Evolutionary conservation across 2,888 invertebrate genomes (phyloP).

Genomic region (Caenorhabditis uteleia): DNA sequence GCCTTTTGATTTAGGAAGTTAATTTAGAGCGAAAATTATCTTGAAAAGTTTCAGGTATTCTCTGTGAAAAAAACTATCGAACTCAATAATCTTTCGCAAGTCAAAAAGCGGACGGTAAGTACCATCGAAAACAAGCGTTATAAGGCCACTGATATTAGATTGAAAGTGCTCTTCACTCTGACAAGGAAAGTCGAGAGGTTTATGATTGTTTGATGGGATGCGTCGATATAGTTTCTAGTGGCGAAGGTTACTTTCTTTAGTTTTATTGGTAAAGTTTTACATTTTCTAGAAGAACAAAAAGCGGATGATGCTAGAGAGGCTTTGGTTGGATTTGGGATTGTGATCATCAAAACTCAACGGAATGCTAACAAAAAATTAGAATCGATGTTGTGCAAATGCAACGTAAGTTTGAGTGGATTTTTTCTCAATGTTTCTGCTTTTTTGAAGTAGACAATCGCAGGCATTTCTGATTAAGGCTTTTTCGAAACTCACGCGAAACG

Average conservation of each 20-base stretch:
- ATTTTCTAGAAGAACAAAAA: constrained; percentile 8
- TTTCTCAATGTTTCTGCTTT: not conserved
- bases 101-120: not conserved
- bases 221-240: constrained; percentile 11
- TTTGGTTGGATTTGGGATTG: constrained; percentile 9
- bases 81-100: no score
- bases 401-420: constrained; percentile 2
- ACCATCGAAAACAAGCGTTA: not conserved
- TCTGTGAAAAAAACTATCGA: no score
- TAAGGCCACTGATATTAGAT: no score
- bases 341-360: constrained; percentile 12
- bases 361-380: constrained; percentile 7
- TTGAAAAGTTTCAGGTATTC: no score
- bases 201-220: constrained; percentile 7
- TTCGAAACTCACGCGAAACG: no score
- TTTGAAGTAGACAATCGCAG: no score
- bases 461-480: no score
- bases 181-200: constrained; percentile 3
- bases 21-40: no score
- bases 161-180: not conserved
- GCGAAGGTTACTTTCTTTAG: constrained; percentile 4
- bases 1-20: no score
- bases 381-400: constrained; percentile 21
- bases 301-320: constrained; percentile 19
- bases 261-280: not conserved